Percentiles rank a stretch among this genome's conserved stretches.
Conservation (phyloP, 1,140 invertebrate species). For the Neuroterus valhalla region DNA sequence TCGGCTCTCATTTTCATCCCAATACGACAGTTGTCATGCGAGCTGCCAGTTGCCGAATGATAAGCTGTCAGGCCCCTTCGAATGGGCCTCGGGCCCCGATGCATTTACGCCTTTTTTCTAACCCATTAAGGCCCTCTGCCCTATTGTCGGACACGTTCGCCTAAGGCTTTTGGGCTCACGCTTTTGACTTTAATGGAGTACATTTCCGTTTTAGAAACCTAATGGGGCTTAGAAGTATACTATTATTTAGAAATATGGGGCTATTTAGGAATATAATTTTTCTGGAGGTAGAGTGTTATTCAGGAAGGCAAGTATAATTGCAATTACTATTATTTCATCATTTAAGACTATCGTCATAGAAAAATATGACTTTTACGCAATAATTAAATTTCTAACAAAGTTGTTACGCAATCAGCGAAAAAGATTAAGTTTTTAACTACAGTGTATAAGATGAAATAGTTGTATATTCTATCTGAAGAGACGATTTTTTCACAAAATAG, state of each 20-base stretch:
- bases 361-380: no score
- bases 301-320: no score
- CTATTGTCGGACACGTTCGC: constrained; percentile 26
- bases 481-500: no score
- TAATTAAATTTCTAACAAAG: no score
- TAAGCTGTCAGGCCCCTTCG: constrained; percentile 17
- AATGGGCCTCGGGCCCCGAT: constrained; percentile 9
- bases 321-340: no score
- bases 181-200: constrained; percentile 22
- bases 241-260: constrained; percentile 1
- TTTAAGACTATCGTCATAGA: no score
- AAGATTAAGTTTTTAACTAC: no score
- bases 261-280: no score
- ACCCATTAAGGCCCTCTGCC: constrained; percentile 23
- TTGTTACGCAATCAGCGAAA: no score
- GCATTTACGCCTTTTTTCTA: constrained; percentile 39
- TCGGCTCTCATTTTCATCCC: constrained; percentile 35
- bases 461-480: no score
- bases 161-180: not conserved
- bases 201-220: constrained; percentile 22
- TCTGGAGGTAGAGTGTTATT: no score
- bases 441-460: no score
- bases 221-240: not conserved
- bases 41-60: constrained; percentile 23
- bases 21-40: constrained; percentile 51